Percentiles rank a stretch among this genome's conserved stretches.
phyloP scores from a whole-genome alignment of 2,113 vertebrate genomes.

The Eptesicus fuscus region DNA sequence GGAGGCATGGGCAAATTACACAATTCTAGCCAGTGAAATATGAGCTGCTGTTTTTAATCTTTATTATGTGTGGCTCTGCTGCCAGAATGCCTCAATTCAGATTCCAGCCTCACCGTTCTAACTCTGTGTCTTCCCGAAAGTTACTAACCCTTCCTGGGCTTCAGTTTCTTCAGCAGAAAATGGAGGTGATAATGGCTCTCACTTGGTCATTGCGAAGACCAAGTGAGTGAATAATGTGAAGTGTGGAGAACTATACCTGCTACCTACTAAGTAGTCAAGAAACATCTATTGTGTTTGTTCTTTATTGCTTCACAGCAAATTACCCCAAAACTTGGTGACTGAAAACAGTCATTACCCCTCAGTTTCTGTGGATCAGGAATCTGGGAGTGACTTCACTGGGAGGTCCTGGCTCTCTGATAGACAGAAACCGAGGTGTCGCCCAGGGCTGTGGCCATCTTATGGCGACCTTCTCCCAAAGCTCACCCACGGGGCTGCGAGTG shows the following conservation, averaged over 20 bases:
- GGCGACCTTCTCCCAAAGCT: background rate
- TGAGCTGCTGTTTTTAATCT: background rate
- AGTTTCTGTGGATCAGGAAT: background rate
- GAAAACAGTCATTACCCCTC: background rate
- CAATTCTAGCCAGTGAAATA: background rate
- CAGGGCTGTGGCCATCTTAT: background rate
- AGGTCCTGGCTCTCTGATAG: no score
- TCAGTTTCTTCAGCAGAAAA: background rate
- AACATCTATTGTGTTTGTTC: background rate
- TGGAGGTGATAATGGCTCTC: background rate
- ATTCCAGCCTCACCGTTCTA: background rate
- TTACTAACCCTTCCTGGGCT: background rate
- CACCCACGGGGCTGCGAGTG: background rate
- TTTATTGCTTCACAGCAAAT: background rate
- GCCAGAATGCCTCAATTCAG: background rate
- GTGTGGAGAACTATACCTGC: background rate
- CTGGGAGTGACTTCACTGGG: background rate
- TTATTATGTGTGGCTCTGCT: background rate
- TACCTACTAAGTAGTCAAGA: fast-evolving
- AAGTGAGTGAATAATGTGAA: background rate
- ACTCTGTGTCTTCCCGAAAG: background rate
- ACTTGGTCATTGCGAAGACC: background rate
- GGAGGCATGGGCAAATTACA: background rate
- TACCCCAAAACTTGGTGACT: background rate
- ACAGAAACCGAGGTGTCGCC: fast-evolving